Conservation (phyloP, 2,888 invertebrate species). For the Drosophila kambysellisi region DNA sequence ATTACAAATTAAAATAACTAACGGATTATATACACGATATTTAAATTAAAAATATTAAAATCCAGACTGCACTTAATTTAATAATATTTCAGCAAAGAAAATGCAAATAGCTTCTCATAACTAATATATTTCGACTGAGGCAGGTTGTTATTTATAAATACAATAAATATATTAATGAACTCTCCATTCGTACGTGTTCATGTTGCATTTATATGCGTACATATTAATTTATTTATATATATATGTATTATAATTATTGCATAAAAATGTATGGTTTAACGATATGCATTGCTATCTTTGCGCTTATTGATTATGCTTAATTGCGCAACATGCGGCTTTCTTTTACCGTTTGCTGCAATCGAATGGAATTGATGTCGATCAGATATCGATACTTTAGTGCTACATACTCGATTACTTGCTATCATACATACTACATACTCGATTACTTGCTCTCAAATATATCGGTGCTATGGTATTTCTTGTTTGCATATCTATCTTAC, state of each 20-base stretch:
- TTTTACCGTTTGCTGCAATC: background rate
- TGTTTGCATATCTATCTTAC: conserved; percentile 54
- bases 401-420: too few species aligned
- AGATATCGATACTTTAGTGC: background rate
- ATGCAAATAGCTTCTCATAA: background rate
- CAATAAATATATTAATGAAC: conserved; percentile 4
- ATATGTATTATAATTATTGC: background rate
- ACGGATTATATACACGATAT: background rate
- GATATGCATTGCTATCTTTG: background rate
- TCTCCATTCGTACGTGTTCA: conserved; percentile 15
- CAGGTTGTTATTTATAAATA: background rate
- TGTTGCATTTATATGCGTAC: conserved; percentile 26
- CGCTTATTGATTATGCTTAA: background rate
- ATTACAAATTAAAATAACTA: background rate
- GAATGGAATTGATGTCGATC: background rate
- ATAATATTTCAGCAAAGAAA: background rate
- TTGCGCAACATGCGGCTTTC: background rate
- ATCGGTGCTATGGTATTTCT: background rate
- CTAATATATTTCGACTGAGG: background rate
- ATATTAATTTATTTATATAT: background rate
- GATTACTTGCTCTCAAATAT: background rate
- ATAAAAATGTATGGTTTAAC: background rate
- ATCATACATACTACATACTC: background rate
- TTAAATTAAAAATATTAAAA: background rate
- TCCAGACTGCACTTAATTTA: background rate